Evolutionary conservation across 2,888 invertebrate genomes (phyloP).

Genomic region (Macroteleia sp.): DNA sequence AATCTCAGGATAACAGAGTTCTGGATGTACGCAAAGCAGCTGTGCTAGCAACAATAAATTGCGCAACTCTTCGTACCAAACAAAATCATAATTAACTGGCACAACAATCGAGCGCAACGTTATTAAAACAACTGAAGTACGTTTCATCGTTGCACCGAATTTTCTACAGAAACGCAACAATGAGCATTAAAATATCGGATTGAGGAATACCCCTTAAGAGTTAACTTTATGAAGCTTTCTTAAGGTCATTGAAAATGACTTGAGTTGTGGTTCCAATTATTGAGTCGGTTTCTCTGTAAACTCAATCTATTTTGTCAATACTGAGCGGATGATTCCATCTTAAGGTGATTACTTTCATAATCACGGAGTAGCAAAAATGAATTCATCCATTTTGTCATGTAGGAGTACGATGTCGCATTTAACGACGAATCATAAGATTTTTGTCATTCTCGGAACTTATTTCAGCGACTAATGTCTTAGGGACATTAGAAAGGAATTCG

Average conservation of each 20-base stretch:
- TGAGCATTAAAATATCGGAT: conserved; percentile 12
- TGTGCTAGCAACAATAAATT: conserved; percentile 16
- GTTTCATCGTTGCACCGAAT: not conserved
- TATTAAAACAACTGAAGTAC: conserved; percentile 10
- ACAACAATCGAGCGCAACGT: not conserved
- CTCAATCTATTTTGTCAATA: not conserved
- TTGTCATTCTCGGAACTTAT: conserved; percentile 22
- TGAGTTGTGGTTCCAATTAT: conserved; percentile 1
- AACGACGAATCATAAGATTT: conserved; percentile 6
- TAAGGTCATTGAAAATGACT: conserved; percentile 36
- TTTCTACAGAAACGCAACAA: conserved; percentile 11
- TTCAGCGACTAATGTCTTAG: too few relatives aligned
- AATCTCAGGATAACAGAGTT: too few relatives aligned
- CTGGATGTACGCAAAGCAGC: too few relatives aligned
- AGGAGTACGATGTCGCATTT: too few relatives aligned
- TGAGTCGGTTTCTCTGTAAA: conserved; percentile 1
- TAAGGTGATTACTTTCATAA: conserved; percentile 37
- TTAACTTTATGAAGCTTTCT: conserved; percentile 18
- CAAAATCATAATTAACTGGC: conserved; percentile 15
- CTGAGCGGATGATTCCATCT: conserved; percentile 13
- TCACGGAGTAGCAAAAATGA: too few relatives aligned
- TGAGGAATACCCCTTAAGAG: conserved; percentile 9
- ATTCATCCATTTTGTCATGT: too few relatives aligned
- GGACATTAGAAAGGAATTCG: conserved; percentile 36
- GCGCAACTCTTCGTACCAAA: conserved; percentile 7